Evolutionary conservation across 1,140 invertebrate genomes (phyloP), one percentile per base, ranked within the genome.

Genomic region (Drosophila insularis): DNA sequence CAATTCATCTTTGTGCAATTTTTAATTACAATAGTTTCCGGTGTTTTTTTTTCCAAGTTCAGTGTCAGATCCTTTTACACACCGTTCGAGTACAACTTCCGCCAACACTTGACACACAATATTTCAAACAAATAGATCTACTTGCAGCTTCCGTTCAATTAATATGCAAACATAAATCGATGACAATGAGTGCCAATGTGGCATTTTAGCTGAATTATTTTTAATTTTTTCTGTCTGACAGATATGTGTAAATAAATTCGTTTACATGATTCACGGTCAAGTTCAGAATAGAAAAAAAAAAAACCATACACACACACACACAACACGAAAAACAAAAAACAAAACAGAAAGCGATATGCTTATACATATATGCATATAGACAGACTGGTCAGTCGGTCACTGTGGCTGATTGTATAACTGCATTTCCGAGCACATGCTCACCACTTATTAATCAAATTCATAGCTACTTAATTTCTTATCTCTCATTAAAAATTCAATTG

Each of bases 261-360:
- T 77, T 69, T 69, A 53, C 31, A 35, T 58, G 67, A 70, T 46
- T 77, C 74, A 66, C 74, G 74, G 74, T 59, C 74, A 78, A 77
- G 74, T 77, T 77, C 74, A 65, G 17, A 75, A 63, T 62, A 35
- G 39, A 37, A 74, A 74, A 46, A 46, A 32, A 37, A 35, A 27
- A 59, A 4, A 58, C n/a, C 55, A 50, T 64, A 37, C 43, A 67
- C 64, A 65, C 46, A 74, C 27, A 31, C 27, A 74, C 53, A 60
- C 43, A 63, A 63, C 27, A 37, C 31, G 31, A 37, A 61, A n/a
- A n/a, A n/a, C n/a, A n/a, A n/a, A n/a, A 55, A 56, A 56, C 19
- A 39, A 65, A 40, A 40, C 35, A 35, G 55, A 35, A 58, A 65
- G 35, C 37, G 19, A 65, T 55, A 70, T 3, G 35, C 53, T 10